Evolutionary conservation across 2,797 vertebrate species (phyloP).

Genomic region (Epinephelus awoara): DNA sequence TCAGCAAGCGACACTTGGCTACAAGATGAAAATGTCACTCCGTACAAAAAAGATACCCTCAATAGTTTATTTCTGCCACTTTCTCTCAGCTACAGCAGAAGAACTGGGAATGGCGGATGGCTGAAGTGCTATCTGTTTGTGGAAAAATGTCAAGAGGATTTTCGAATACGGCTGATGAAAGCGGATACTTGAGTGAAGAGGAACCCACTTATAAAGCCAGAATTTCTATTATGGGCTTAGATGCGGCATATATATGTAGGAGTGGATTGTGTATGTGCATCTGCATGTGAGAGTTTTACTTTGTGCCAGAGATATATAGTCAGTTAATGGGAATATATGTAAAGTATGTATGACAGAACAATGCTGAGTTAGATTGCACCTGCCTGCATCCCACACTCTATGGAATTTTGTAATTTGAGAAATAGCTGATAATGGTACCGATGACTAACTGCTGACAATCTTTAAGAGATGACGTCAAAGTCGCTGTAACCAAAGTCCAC

Average conservation of each 20-base stretch:
- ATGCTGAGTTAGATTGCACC: not conserved
- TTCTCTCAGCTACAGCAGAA: conserved; percentile 54
- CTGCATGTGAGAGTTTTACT: conserved; percentile 16
- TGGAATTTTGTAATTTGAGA: no score
- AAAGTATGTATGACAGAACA: not conserved
- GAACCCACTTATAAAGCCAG: conserved; percentile 55
- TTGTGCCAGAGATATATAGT: not conserved
- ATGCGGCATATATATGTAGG: conserved; percentile 36
- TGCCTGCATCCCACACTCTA: not conserved
- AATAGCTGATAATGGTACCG: no score
- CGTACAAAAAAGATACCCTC: conserved; percentile 46
- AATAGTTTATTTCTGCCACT: conserved; percentile 42
- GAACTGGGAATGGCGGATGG: conserved; percentile 36
- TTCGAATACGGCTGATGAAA: conserved; percentile 76
- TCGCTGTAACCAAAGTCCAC: no score
- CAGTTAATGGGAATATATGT: not conserved
- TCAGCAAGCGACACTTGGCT: conserved; percentile 53
- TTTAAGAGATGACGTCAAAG: no score
- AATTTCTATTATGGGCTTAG: conserved; percentile 44
- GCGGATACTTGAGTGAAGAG: conserved; percentile 59
- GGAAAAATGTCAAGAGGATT: conserved; percentile 84
- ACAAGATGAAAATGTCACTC: conserved; percentile 82
- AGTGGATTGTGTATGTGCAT: conserved; percentile 9
- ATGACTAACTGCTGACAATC: no score
- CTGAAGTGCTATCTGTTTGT: conserved; percentile 67